Evolutionary conservation across 2,888 invertebrate genomes (phyloP).

Genomic region (Eristalis intricaria): DNA sequence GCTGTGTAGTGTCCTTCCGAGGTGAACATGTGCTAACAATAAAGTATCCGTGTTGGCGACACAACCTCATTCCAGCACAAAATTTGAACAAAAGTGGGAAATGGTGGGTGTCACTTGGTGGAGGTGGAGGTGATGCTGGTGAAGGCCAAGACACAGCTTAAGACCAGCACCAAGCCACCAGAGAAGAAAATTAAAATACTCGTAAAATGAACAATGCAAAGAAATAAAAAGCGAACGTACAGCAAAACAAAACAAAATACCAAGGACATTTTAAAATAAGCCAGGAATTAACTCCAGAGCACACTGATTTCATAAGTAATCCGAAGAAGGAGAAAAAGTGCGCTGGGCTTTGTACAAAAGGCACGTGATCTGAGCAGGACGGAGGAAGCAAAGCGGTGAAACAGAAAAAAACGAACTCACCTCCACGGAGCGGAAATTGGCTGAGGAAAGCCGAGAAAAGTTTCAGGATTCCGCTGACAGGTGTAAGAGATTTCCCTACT

Average conservation of each 20-base stretch:
- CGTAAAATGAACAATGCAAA: neutral
- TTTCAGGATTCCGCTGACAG: conserved; percentile 56
- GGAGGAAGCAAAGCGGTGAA: neutral
- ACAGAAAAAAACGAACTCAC: neutral
- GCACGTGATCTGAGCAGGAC: conserved; percentile 9
- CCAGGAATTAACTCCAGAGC: conserved; percentile 43
- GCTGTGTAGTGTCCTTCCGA: neutral
- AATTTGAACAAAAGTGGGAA: conserved; percentile 45
- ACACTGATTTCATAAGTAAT: conserved; percentile 26
- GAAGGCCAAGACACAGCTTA: conserved; percentile 18
- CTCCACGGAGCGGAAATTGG: conserved; percentile 56
- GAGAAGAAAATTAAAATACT: neutral
- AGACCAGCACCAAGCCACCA: neutral
- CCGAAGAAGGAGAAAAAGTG: conserved; percentile 11
- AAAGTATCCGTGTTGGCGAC: conserved; percentile 19
- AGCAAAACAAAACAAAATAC: conserved; percentile 8
- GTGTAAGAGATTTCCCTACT: conserved; percentile 59
- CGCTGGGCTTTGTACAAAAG: conserved; percentile 21
- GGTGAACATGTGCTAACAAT: conserved; percentile 51
- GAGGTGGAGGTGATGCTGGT: neutral
- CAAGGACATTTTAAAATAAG: conserved; percentile 56
- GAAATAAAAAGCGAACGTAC: neutral
- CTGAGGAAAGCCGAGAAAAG: conserved; percentile 56
- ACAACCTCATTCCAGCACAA: conserved; percentile 3
- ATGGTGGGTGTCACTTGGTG: conserved; percentile 34